Percentiles rank a stretch among this genome's conserved stretches.
phyloP scores from a whole-genome alignment of 2,113 vertebrate species.

The Hucho hucho region DNA sequence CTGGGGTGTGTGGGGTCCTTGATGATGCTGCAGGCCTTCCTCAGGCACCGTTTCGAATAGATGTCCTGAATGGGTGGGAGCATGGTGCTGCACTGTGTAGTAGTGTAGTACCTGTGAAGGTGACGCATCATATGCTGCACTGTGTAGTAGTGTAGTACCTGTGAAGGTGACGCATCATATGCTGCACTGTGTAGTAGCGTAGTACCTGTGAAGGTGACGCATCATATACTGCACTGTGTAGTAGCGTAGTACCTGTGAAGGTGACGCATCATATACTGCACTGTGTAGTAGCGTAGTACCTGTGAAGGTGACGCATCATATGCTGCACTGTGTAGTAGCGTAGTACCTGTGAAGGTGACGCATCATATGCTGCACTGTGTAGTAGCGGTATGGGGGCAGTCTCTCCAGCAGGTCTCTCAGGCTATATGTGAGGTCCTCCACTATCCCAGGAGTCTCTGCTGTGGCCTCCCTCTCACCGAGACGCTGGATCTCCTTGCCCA shows the following conservation, averaged over 20 bases:
- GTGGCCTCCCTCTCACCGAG: constrained; percentile 57
- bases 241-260: not conserved
- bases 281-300: not conserved
- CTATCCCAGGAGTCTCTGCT: constrained; percentile 46
- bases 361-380: constrained; percentile 81
- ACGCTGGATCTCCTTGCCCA: constrained; percentile 80
- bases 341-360: constrained; percentile 78
- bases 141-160: not conserved
- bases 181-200: no score
- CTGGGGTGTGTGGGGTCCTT: no score
- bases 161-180: no score
- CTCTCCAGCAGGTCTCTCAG: constrained; percentile 77
- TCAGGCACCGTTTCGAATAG: no score
- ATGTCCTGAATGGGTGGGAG: no score
- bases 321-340: not conserved
- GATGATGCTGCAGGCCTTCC: no score
- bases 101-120: constrained; percentile 56
- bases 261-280: not conserved
- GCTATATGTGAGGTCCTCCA: constrained; percentile 49
- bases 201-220: no score
- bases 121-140: not conserved
- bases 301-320: not conserved
- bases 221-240: not conserved
- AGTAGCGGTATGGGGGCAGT: constrained; percentile 82
- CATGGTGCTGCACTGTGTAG: not conserved